These are phyloP conservation scores for Sycophila sp. DNA, from an alignment of 1,140 invertebrate species.

Conservation along the genomic window DNA sequence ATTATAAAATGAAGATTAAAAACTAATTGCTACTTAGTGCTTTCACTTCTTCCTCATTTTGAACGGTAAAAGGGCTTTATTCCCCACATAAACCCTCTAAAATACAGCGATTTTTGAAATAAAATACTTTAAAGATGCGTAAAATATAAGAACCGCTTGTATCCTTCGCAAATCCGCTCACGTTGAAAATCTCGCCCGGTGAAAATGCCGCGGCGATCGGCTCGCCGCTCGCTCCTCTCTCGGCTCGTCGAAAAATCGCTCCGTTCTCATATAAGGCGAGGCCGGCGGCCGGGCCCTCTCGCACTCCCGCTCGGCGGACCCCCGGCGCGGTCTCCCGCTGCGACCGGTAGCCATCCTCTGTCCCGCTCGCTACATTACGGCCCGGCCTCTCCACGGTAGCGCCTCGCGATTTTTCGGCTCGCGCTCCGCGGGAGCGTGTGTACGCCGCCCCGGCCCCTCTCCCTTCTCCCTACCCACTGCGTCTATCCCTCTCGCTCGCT, in stretches of 20 bases:
- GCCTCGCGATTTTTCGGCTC: background rate
- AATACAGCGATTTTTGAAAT: too few relatives aligned
- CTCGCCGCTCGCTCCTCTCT: background rate
- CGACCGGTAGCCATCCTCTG: constrained; percentile 66
- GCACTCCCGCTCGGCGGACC: too few relatives aligned
- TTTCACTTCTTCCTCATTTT: too few relatives aligned
- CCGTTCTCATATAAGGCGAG: background rate
- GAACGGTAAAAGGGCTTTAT: too few relatives aligned
- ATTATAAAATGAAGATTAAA: too few relatives aligned
- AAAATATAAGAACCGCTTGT: too few relatives aligned
- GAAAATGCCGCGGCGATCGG: background rate
- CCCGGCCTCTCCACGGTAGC: background rate
- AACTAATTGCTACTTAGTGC: too few relatives aligned
- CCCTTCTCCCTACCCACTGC: too few relatives aligned
- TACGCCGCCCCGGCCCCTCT: background rate
- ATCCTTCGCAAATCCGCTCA: too few relatives aligned
- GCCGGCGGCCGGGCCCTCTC: too few relatives aligned
- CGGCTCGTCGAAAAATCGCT: background rate
- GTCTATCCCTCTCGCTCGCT: background rate
- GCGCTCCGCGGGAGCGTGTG: background rate
- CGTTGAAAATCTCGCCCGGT: background rate
- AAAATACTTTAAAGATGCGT: too few relatives aligned
- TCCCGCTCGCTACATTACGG: constrained; percentile 42
- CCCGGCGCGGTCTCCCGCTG: constrained; percentile 64
- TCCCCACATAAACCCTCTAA: too few relatives aligned